Percentiles rank a stretch among this genome's conserved stretches.
Evolutionary conservation across 1,140 invertebrate genomes (phyloP).

Genomic region (Ectropis grisescens): DNA sequence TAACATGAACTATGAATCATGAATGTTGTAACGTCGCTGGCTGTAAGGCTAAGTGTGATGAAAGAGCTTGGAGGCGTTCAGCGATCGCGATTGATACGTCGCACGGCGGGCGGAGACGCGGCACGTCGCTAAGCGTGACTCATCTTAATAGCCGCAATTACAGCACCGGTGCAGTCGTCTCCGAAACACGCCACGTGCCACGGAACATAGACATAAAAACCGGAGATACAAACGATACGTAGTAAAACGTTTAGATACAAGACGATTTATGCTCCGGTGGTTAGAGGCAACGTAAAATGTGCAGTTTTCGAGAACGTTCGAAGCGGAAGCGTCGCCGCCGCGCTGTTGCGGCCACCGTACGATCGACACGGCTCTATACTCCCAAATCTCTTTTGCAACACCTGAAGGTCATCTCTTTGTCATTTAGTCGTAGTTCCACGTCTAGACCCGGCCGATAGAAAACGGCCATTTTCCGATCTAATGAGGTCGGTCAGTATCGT

Average conservation of each 20-base stretch:
- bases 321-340: slow-evolving; percentile 12
- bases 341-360: slow-evolving; percentile 1
- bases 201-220: too few relatives aligned
- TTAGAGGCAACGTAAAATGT: too few relatives aligned
- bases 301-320: slow-evolving; percentile 20
- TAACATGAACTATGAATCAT: too few relatives aligned
- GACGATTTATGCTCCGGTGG: too few relatives aligned
- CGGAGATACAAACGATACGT: too few relatives aligned
- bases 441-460: slow-evolving; percentile 31
- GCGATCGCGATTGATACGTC: slow-evolving; percentile 48
- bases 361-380: too few relatives aligned
- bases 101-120: slow-evolving; percentile 40
- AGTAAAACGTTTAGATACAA: too few relatives aligned
- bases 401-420: slow-evolving; percentile 46
- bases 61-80: slow-evolving; percentile 12
- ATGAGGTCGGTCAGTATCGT: slow-evolving; percentile 37
- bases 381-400: slow-evolving; percentile 26
- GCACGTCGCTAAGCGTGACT: slow-evolving; percentile 59
- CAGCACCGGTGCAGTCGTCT: slow-evolving; percentile 24
- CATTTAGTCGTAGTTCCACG: slow-evolving; percentile 30
- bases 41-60: slow-evolving; percentile 1
- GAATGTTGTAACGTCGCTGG: too few relatives aligned
- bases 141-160: slow-evolving; percentile 64
- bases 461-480: slow-evolving; percentile 31
- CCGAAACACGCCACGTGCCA: slow-evolving; percentile 31